Percentiles rank a stretch among this genome's conserved stretches.
Evolutionary conservation across 1,140 invertebrate species (phyloP).

Genomic region (Chionoecetes opilio): DNA sequence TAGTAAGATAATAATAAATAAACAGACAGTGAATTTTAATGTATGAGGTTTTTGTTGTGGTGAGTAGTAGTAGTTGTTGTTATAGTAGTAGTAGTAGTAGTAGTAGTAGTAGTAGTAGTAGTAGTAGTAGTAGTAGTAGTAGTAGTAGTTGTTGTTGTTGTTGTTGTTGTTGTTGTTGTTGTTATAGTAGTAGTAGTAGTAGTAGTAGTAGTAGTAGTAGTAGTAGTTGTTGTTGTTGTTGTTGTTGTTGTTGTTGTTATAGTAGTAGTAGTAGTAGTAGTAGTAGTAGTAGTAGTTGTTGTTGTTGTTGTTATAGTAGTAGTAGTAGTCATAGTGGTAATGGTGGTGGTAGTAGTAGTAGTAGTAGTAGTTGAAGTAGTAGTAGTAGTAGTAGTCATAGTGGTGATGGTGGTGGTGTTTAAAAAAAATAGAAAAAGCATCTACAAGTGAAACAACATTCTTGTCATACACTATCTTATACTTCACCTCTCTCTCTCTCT

Average conservation of each 20-base stretch:
- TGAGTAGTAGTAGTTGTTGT: not conserved
- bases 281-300: not conserved
- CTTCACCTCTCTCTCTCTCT: too few species aligned
- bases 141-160: not conserved
- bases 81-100: too few species aligned
- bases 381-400: too few species aligned
- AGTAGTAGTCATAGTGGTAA: too few species aligned
- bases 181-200: not conserved
- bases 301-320: not conserved
- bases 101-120: not conserved
- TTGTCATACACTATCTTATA: not conserved
- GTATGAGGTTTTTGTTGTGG: too few species aligned
- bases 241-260: constrained; percentile 30
- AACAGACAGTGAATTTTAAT: too few species aligned
- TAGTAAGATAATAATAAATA: too few species aligned
- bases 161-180: too few species aligned
- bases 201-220: not conserved
- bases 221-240: not conserved
- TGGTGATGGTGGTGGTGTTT: too few species aligned
- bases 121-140: constrained; percentile 11
- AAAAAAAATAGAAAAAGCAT: not conserved
- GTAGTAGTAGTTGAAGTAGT: too few species aligned
- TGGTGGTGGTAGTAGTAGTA: too few species aligned
- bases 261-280: constrained; percentile 44
- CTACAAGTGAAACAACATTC: not conserved